phyloP scores from a whole-genome alignment of 2,797 vertebrate genomes.

The Phoxinus dragarum region DNA sequence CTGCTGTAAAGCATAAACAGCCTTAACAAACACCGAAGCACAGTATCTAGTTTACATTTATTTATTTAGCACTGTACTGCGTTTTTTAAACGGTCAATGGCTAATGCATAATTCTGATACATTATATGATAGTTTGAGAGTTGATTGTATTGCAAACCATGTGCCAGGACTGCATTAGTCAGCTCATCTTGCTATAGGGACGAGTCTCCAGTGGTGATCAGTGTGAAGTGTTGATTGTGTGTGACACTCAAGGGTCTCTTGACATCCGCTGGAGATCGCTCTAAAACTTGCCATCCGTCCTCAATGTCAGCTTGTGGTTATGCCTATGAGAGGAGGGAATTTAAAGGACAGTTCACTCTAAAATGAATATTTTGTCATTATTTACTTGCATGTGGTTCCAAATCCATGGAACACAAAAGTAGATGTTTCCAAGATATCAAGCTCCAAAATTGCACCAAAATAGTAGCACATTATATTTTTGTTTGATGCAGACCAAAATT shows the following conservation, averaged over 20 bases:
- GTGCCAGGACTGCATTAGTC: not conserved
- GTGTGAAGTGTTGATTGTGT: conserved; percentile 36
- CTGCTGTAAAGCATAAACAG: not conserved
- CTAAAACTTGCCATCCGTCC: conserved; percentile 64
- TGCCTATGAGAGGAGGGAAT: not conserved
- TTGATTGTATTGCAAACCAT: conserved; percentile 3
- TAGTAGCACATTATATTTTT: not conserved
- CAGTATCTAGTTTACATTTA: not conserved
- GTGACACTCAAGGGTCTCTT: conserved; percentile 50
- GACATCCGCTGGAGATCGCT: conserved; percentile 68
- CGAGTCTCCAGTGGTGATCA: conserved; percentile 9
- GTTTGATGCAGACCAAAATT: not conserved
- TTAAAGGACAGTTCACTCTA: not conserved
- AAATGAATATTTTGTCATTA: not conserved
- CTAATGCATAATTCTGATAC: not conserved
- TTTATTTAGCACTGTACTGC: not conserved
- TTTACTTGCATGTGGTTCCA: not conserved
- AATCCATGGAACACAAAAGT: not conserved
- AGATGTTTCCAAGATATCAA: not conserved
- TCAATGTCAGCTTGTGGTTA: not conserved
- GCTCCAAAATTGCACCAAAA: not conserved
- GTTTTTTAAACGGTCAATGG: not conserved
- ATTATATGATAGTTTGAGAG: not conserved
- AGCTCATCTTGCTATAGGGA: conserved; percentile 17
- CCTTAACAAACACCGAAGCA: not conserved